Percentiles rank a stretch among this genome's conserved stretches.
phyloP scores from a whole-genome alignment of 2,888 invertebrate species.

The Campaea margaritaria region DNA sequence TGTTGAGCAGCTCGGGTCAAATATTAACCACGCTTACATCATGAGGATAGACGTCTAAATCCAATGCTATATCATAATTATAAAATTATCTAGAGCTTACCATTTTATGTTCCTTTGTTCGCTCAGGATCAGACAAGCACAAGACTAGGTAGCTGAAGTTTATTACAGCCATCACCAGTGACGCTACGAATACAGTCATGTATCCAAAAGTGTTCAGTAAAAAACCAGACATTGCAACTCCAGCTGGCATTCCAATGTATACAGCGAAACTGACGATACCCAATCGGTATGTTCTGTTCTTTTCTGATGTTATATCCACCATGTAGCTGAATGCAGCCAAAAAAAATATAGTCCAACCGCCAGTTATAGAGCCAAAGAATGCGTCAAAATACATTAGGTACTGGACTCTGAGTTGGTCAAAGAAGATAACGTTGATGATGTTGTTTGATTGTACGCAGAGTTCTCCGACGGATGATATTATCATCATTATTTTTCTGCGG shows the following conservation, averaged over 20 bases:
- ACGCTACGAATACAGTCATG: constrained; percentile 38
- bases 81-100: constrained; percentile 10
- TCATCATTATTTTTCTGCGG: constrained; percentile 68
- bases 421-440: constrained; percentile 65
- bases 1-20: no score
- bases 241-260: constrained; percentile 41
- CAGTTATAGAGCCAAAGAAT: constrained; percentile 53
- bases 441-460: constrained; percentile 56
- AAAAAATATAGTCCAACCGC: constrained; percentile 55
- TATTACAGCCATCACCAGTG: constrained; percentile 6
- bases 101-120: constrained; percentile 85
- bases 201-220: constrained; percentile 48
- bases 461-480: constrained; percentile 69
- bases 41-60: no score
- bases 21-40: no score
- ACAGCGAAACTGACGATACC: constrained; percentile 57
- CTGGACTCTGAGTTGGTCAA: constrained; percentile 63
- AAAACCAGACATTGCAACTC: constrained; percentile 40
- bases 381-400: constrained; percentile 60
- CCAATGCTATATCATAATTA: not conserved
- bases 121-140: constrained; percentile 14
- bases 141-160: constrained; percentile 20
- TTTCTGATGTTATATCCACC: constrained; percentile 68
- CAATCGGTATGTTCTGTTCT: constrained; percentile 75
- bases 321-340: constrained; percentile 74